Evolutionary conservation across 35 echinoderm and acorn worm genomes (phyloP).

Genomic region (Heliocidaris erythrogramma): DNA sequence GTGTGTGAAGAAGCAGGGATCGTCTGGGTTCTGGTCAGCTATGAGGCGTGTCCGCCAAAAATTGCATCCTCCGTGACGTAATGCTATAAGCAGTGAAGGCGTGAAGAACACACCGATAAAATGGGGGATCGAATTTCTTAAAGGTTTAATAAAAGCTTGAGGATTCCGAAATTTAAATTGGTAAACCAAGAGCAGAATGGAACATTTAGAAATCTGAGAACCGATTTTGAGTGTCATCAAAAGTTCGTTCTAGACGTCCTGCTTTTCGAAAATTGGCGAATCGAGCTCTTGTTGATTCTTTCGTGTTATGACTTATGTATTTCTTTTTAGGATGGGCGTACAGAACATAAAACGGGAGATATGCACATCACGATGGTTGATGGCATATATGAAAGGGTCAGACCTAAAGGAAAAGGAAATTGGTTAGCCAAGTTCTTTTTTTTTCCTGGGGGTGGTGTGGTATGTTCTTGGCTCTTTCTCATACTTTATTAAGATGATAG

Average conservation of each 20-base stretch:
- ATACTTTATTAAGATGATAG: not conserved
- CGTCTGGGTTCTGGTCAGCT: not conserved
- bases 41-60: not conserved
- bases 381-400: not conserved
- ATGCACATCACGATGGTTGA: not conserved
- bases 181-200: too few species aligned
- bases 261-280: too few species aligned
- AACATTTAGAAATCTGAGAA: too few species aligned
- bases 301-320: too few species aligned
- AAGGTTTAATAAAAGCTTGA: too few species aligned
- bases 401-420: not conserved
- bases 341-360: not conserved
- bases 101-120: not conserved
- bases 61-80: not conserved
- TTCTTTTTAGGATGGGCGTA: not conserved
- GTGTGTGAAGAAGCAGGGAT: not conserved
- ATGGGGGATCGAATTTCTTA: too few species aligned
- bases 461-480: not conserved
- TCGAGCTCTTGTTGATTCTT: too few species aligned
- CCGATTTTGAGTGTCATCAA: too few species aligned
- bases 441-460: not conserved
- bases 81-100: not conserved
- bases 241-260: too few species aligned
- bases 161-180: too few species aligned
- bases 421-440: not conserved